These are phyloP conservation scores for Erythrocercus mccallii DNA, from an alignment of 2,113 vertebrate genomes.

Conservation along the genomic window DNA sequence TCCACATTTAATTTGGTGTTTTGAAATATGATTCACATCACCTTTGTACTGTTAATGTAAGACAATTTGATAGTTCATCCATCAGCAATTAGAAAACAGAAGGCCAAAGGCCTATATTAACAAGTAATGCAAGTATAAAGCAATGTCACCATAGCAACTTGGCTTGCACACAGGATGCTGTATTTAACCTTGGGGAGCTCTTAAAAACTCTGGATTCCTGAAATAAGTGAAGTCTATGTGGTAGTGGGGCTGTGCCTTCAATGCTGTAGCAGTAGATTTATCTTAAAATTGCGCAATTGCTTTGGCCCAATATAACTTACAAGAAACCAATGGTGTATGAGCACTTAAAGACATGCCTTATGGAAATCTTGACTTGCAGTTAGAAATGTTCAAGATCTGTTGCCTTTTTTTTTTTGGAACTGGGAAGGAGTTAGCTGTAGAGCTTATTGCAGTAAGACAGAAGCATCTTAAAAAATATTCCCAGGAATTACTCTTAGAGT, in stretches of 20 bases:
- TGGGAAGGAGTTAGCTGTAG: not conserved
- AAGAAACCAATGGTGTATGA: not conserved
- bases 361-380: not conserved
- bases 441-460: not conserved
- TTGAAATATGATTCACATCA: not conserved
- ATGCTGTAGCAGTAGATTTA: conserved; percentile 2
- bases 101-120: conserved; percentile 25
- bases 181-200: conserved; percentile 52
- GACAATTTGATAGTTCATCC: conserved; percentile 14
- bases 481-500: not conserved
- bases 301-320: conserved; percentile 18
- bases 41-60: conserved; percentile 28
- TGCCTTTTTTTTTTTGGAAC: conserved; percentile 8
- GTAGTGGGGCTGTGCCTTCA: not conserved
- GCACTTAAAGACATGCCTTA: not conserved
- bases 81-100: conserved; percentile 21
- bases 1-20: not conserved
- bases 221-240: conserved; percentile 17
- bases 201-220: conserved; percentile 47
- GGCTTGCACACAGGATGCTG: conserved; percentile 34
- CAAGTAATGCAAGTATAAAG: conserved; percentile 41
- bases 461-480: not conserved
- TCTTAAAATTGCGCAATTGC: not conserved
- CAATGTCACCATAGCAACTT: conserved; percentile 49
- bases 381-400: not conserved